Percentiles rank a stretch among this genome's conserved stretches.
These are phyloP conservation scores for Heterotis niloticus DNA, from an alignment of 2,113 vertebrate species.

Conservation along the genomic window DNA sequence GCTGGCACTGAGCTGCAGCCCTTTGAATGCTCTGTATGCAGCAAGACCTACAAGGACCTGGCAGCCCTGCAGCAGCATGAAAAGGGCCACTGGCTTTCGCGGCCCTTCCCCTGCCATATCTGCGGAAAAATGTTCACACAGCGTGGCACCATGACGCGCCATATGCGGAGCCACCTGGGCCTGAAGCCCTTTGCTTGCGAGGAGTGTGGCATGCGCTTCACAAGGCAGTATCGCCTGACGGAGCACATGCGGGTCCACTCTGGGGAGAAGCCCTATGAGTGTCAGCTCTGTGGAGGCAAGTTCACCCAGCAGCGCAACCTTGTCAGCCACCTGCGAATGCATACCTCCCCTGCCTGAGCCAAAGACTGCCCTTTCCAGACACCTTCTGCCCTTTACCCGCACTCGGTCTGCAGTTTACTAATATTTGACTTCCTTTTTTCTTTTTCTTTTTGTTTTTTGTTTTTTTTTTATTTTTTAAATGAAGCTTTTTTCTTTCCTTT, in stretches of 20 bases:
- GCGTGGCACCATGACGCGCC: slow-evolving; percentile 98
- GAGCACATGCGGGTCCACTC: slow-evolving; percentile 99
- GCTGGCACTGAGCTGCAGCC: slow-evolving; percentile 71
- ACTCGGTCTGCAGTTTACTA: not conserved
- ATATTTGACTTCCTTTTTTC: not conserved
- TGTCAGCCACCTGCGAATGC: slow-evolving; percentile 99
- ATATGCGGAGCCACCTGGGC: slow-evolving; percentile 98
- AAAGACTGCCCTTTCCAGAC: slow-evolving; percentile 67
- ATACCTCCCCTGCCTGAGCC: slow-evolving; percentile 95
- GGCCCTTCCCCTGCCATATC: slow-evolving; percentile 96
- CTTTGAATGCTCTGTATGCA: slow-evolving; percentile 89
- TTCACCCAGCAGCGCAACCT: slow-evolving; percentile 99
- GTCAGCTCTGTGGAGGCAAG: slow-evolving; percentile 96
- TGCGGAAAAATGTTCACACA: slow-evolving; percentile 99
- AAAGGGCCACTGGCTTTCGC: slow-evolving; percentile 93
- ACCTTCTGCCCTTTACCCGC: not conserved
- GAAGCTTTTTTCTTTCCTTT: not conserved
- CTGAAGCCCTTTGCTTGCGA: slow-evolving; percentile 97
- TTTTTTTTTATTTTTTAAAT: not conserved
- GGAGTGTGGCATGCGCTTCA: slow-evolving; percentile 99
- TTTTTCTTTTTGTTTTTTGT: not conserved
- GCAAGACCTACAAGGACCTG: slow-evolving; percentile 94
- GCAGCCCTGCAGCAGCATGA: slow-evolving; percentile 91
- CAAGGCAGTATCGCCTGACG: slow-evolving; percentile 96
- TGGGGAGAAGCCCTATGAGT: slow-evolving; percentile 98